These are phyloP conservation scores for Amphilophus citrinellus DNA, from an alignment of 2,113 vertebrate genomes.

Conservation along the genomic window DNA sequence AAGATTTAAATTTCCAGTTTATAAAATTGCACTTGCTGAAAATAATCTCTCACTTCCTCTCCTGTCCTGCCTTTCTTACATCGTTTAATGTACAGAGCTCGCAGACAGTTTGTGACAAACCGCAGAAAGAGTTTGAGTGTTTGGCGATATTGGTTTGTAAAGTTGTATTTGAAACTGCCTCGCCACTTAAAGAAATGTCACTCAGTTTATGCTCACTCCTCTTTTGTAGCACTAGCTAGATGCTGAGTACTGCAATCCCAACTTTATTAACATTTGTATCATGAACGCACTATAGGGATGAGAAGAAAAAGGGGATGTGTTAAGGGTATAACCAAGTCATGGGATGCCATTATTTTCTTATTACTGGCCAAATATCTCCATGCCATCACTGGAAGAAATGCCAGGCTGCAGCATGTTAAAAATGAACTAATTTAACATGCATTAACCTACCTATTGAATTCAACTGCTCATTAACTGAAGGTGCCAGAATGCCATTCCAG, in stretches of 20 bases:
- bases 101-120: no score
- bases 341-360: background rate
- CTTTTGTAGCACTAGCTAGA: no score
- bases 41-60: no score
- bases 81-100: no score
- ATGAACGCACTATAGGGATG: background rate
- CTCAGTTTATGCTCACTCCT: no score
- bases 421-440: background rate
- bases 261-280: background rate
- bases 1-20: no score
- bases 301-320: background rate
- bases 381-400: accelerated
- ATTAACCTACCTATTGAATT: background rate
- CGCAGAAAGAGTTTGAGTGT: no score
- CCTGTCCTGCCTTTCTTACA: no score
- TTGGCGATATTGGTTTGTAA: no score
- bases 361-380: background rate
- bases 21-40: no score
- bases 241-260: background rate
- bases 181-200: no score
- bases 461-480: background rate
- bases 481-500: background rate
- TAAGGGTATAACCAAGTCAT: background rate
- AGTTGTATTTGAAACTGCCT: no score
- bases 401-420: background rate